Conservation (phyloP, 2,113 vertebrate species). For the Serranochromis macrocephalus region DNA sequence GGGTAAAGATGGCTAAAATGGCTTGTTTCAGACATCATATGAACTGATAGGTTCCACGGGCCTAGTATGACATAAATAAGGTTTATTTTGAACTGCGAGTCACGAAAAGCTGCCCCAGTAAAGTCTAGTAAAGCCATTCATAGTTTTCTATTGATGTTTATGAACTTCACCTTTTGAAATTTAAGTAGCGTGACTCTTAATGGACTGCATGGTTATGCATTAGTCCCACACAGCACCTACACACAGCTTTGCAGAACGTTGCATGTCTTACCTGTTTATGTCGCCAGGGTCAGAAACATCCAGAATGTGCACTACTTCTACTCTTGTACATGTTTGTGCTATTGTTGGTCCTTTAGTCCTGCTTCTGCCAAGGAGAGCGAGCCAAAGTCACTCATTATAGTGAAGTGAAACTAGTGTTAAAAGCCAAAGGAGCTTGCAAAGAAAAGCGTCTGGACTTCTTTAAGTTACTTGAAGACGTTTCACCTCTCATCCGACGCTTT, state of each 20-base stretch:
- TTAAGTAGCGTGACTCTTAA: not conserved
- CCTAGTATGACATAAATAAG: not conserved
- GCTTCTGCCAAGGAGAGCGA: not conserved
- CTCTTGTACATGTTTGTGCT: not conserved
- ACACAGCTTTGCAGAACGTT: not conserved
- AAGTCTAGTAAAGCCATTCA: not conserved
- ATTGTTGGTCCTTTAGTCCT: not conserved
- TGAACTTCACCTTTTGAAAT: not conserved
- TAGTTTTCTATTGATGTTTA: not conserved
- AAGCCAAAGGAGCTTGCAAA: not conserved
- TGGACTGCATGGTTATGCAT: not conserved
- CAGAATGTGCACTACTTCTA: not conserved
- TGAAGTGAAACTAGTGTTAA: not conserved
- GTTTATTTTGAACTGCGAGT: not conserved
- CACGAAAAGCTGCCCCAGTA: not conserved
- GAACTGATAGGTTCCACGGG: not conserved
- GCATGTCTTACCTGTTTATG: not conserved
- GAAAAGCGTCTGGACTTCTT: no score
- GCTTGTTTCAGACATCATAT: not conserved
- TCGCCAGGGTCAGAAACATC: not conserved
- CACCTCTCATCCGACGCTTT: no score
- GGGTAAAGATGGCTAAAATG: not conserved
- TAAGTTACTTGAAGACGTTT: no score
- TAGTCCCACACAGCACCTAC: rapidly evolving
- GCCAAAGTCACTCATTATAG: not conserved